Conservation (phyloP, 2,888 invertebrate species). For the Chirona hameri region DNA sequence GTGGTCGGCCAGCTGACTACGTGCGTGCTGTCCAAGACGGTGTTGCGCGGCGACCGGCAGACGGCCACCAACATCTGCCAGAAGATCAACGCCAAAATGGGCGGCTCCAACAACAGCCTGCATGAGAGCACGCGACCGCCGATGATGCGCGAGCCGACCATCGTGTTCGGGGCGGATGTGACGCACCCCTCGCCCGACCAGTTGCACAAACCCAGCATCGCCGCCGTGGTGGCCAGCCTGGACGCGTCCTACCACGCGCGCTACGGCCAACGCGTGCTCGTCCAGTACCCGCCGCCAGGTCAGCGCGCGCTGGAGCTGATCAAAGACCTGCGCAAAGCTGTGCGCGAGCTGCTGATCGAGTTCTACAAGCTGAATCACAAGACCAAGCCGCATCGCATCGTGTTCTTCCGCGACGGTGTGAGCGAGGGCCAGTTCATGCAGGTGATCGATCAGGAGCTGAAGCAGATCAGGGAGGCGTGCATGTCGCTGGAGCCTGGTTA, state of each 20-base stretch:
- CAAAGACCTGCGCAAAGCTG: conserved; percentile 39
- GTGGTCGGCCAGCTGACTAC: conserved; percentile 46
- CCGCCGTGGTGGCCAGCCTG: conserved; percentile 52
- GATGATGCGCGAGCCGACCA: conserved; percentile 53
- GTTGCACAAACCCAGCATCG: conserved; percentile 55
- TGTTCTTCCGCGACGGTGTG: conserved; percentile 76
- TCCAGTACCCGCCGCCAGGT: neutral
- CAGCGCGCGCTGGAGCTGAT: conserved; percentile 13
- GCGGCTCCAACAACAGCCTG: conserved; percentile 69
- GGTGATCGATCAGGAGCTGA: conserved; percentile 63
- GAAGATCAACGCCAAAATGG: conserved; percentile 69
- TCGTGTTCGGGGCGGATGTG: conserved; percentile 84
- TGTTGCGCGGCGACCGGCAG: conserved; percentile 47
- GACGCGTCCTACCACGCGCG: conserved; percentile 39
- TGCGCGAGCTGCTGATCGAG: conserved; percentile 59
- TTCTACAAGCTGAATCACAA: conserved; percentile 51
- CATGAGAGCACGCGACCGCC: conserved; percentile 32
- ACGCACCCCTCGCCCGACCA: conserved; percentile 83
- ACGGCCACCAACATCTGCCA: conserved; percentile 68
- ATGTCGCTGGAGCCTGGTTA: conserved; percentile 53
- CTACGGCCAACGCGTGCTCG: conserved; percentile 10
- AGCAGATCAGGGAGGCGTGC: conserved; percentile 69
- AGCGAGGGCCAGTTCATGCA: conserved; percentile 72
- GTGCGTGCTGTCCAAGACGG: conserved; percentile 46
- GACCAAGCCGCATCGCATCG: conserved; percentile 61